Conservation (phyloP, 1,140 invertebrate genomes). For the Akabosia matsudoensis region DNA sequence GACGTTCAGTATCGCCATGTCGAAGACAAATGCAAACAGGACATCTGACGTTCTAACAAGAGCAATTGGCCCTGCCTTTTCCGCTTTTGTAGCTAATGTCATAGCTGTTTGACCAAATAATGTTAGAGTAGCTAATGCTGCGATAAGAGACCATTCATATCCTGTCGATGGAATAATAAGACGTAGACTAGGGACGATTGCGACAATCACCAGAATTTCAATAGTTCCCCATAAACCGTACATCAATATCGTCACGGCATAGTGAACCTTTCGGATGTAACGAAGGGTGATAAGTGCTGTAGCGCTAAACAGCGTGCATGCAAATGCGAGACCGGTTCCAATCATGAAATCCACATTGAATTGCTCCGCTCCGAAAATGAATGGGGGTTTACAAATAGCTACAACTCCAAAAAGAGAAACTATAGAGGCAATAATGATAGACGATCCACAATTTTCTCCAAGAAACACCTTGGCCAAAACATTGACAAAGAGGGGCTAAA, state of each 20-base stretch:
- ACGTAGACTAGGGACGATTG: neutral
- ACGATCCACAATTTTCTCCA: neutral
- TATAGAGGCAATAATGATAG: neutral
- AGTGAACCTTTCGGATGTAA: slow-evolving; percentile 22
- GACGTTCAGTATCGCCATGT: neutral
- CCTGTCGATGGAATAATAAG: neutral
- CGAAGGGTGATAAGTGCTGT: neutral
- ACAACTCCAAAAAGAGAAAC: neutral
- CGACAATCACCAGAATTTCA: neutral
- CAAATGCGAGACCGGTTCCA: slow-evolving; percentile 12
- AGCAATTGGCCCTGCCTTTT: slow-evolving; percentile 12
- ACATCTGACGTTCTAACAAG: neutral
- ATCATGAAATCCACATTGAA: slow-evolving; percentile 21
- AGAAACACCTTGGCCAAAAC: neutral
- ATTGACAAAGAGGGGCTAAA: neutral
- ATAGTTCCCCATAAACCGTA: slow-evolving; percentile 3
- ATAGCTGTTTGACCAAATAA: slow-evolving; percentile 29
- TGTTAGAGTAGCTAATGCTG: slow-evolving; percentile 20
- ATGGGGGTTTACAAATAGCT: neutral
- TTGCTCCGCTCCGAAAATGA: neutral
- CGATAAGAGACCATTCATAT: neutral
- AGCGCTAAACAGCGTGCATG: neutral
- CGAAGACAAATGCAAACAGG: neutral
- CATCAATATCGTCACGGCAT: slow-evolving; percentile 13
- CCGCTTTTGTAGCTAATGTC: slow-evolving; percentile 14